These are phyloP conservation scores for Procambarus clarkii DNA, from an alignment of 1,140 invertebrate species.

Conservation along the genomic window DNA sequence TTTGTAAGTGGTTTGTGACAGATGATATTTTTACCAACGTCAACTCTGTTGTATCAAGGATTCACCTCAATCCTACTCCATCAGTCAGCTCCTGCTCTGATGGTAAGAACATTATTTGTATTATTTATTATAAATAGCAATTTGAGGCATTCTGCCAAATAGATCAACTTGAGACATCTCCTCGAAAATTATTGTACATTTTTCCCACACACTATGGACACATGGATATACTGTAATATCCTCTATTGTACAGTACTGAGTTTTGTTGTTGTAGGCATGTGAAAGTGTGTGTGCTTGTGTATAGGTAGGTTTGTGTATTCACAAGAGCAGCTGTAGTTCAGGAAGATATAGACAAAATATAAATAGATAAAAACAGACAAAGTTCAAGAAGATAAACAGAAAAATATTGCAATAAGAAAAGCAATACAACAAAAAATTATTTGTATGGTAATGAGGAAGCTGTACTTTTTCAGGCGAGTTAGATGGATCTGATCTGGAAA, in stretches of 20 bases:
- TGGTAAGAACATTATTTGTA: constrained; percentile 28
- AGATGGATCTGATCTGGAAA: constrained; percentile 57
- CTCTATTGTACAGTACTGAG: no score
- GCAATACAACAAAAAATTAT: neutral
- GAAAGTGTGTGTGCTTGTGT: neutral
- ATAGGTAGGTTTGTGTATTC: neutral
- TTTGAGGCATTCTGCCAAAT: no score
- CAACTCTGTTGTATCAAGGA: constrained; percentile 37
- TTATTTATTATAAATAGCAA: no score
- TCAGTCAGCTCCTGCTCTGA: constrained; percentile 61
- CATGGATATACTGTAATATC: no score
- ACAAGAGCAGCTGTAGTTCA: neutral
- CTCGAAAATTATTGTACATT: no score
- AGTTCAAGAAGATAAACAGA: neutral
- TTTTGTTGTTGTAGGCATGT: no score
- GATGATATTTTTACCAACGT: constrained; percentile 64
- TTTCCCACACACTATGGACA: no score
- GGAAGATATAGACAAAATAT: neutral
- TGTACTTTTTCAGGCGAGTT: constrained; percentile 44
- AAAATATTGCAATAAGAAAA: neutral
- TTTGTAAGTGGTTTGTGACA: constrained; percentile 62
- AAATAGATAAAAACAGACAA: no score
- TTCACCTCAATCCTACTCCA: constrained; percentile 62
- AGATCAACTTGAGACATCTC: no score
- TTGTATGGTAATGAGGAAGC: neutral